Conservation (phyloP, 1,140 invertebrate species). For the Drosophila ananassae region DNA sequence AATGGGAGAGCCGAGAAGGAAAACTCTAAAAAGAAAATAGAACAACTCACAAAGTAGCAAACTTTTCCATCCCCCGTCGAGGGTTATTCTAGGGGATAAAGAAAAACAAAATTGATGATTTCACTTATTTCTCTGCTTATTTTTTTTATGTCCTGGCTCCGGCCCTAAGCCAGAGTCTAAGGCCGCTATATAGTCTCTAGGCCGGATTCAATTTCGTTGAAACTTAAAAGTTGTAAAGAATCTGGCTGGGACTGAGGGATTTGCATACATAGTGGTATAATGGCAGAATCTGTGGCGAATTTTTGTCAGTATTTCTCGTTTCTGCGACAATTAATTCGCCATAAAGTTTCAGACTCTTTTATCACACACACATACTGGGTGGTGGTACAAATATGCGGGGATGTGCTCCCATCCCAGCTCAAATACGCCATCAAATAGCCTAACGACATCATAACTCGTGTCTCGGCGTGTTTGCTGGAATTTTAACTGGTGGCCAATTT, state of each 20-base stretch:
- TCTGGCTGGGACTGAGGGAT: not conserved
- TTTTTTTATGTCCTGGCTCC: slow-evolving; percentile 54
- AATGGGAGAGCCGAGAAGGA: slow-evolving; percentile 14
- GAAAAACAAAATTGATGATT: slow-evolving; percentile 74
- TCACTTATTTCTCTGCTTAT: slow-evolving; percentile 70
- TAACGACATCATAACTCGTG: slow-evolving; percentile 71
- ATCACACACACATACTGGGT: slow-evolving; percentile 23
- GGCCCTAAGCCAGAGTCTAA: slow-evolving; percentile 21
- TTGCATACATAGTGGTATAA: slow-evolving; percentile 18
- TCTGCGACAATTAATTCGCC: slow-evolving; percentile 57
- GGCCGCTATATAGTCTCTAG: not conserved
- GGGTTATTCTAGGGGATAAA: slow-evolving; percentile 23
- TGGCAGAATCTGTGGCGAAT: slow-evolving; percentile 5
- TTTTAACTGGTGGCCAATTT: slow-evolving; percentile 75
- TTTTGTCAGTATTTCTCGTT: slow-evolving; percentile 22
- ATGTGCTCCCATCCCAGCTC: slow-evolving; percentile 1
- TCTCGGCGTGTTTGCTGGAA: slow-evolving; percentile 51
- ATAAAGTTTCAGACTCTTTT: slow-evolving; percentile 49
- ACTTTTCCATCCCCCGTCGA: slow-evolving; percentile 68
- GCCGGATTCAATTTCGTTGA: slow-evolving; percentile 23
- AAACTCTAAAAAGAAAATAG: slow-evolving; percentile 22
- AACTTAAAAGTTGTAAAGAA: slow-evolving; percentile 45
- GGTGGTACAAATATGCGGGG: slow-evolving; percentile 32
- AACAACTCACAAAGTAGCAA: slow-evolving; percentile 54
- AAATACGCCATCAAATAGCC: slow-evolving; percentile 53